These are phyloP conservation scores for Neoascia interrupta DNA, from an alignment of 2,888 invertebrate genomes.

Conservation along the genomic window DNA sequence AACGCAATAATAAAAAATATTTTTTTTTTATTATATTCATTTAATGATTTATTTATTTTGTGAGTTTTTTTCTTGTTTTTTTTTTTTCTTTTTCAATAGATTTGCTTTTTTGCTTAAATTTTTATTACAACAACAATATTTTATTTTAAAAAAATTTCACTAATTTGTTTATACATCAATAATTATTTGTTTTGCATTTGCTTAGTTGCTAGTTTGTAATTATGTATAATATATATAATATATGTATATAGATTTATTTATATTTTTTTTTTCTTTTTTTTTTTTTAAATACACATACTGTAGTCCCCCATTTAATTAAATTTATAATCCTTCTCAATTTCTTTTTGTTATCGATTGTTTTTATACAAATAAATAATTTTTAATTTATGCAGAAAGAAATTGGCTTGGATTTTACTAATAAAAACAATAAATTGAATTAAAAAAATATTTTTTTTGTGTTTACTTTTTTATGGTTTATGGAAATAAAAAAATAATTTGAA, in stretches of 20 bases:
- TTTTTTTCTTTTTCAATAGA: slow-evolving; percentile 40
- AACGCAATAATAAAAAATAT: slow-evolving; percentile 42
- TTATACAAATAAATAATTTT: slow-evolving; percentile 61
- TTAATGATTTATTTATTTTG: slow-evolving; percentile 61
- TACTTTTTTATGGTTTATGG: slow-evolving; percentile 2
- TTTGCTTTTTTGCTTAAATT: slow-evolving; percentile 64
- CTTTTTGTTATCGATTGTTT: slow-evolving; percentile 24
- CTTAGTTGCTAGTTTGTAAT: slow-evolving; percentile 67
- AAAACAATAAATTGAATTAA: slow-evolving; percentile 2
- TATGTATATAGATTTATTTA: slow-evolving; percentile 68
- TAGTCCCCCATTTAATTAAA: slow-evolving; percentile 69
- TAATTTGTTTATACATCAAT: slow-evolving; percentile 70
- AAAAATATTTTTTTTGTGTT: slow-evolving; percentile 22
- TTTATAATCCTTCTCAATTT: slow-evolving; percentile 59
- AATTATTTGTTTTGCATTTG: slow-evolving; percentile 58
- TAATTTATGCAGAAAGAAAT: slow-evolving; percentile 33
- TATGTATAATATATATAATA: slow-evolving; percentile 62
- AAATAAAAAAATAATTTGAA: slow-evolving; percentile 41
- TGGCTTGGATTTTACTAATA: slow-evolving; percentile 39
- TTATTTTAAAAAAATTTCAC: slow-evolving; percentile 68
- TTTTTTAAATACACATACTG: slow-evolving; percentile 46
- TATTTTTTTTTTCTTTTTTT: slow-evolving; percentile 67
- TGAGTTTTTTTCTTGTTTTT: slow-evolving; percentile 33
- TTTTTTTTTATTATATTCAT: slow-evolving; percentile 36
- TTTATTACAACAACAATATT: slow-evolving; percentile 73